These are phyloP conservation scores for Phengaris arion DNA, from an alignment of 2,888 invertebrate genomes.

Conservation along the genomic window DNA sequence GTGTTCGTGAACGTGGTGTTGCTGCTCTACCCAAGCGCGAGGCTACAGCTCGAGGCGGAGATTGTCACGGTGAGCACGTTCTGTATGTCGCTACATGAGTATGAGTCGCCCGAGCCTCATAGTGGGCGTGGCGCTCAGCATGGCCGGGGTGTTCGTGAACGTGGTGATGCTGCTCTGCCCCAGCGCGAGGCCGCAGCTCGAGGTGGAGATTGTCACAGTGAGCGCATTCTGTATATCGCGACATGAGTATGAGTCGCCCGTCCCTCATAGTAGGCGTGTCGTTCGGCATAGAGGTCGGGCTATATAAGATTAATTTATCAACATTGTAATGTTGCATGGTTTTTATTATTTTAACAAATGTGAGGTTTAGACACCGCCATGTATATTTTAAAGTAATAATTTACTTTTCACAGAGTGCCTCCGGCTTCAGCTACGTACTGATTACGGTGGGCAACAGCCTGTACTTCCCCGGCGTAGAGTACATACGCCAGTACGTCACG, in stretches of 20 bases:
- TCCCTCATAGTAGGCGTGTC: constrained; percentile 92
- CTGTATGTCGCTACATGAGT: background rate
- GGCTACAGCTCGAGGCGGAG: constrained; percentile 87
- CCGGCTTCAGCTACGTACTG: constrained; percentile 85
- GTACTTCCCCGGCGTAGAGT: constrained; percentile 91
- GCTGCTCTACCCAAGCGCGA: constrained; percentile 88
- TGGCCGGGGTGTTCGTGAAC: constrained; percentile 90
- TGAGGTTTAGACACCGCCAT: background rate
- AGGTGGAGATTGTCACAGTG: constrained; percentile 85
- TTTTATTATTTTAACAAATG: no score
- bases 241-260: constrained; percentile 71
- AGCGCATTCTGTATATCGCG: constrained; percentile 35
- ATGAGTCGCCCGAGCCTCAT: constrained; percentile 85
- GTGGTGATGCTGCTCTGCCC: constrained; percentile 88
- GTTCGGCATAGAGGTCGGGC: constrained; percentile 86
- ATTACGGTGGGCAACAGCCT: constrained; percentile 89
- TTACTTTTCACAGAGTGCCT: constrained; percentile 76
- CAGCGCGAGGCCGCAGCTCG: constrained; percentile 87
- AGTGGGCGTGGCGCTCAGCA: constrained; percentile 92
- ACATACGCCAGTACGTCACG: constrained; percentile 88
- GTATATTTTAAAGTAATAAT: no score
- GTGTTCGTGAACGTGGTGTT: constrained; percentile 89
- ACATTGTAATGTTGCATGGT: no score
- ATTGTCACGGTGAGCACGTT: constrained; percentile 80
- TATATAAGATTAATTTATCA: no score